phyloP scores from a whole-genome alignment of 1,140 invertebrate species.

The Zaprionus capensis region DNA sequence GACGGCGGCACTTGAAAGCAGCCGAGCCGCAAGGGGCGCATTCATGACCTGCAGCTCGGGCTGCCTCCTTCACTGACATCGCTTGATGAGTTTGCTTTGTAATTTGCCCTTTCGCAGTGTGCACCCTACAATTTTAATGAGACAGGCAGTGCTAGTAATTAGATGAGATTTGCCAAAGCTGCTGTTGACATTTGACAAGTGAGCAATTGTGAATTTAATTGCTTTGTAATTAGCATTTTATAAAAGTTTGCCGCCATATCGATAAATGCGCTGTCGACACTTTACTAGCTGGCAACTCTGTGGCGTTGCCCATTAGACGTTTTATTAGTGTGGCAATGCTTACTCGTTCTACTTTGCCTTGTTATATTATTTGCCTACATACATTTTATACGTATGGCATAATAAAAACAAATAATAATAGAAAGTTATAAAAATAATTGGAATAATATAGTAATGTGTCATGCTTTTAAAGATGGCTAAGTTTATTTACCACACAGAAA shows the following conservation, averaged over 20 bases:
- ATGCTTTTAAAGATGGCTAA: background rate
- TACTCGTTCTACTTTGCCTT: background rate
- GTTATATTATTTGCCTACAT: background rate
- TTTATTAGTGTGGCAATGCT: background rate
- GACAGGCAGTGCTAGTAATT: constrained; percentile 39
- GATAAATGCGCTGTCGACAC: background rate
- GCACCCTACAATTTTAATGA: constrained; percentile 60
- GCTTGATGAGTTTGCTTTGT: constrained; percentile 33
- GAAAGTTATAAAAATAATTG: background rate
- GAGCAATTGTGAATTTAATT: background rate
- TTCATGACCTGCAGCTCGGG: background rate
- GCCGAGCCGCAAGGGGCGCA: background rate
- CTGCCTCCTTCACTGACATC: constrained; percentile 19
- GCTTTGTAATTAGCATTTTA: constrained; percentile 7
- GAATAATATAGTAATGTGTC: background rate
- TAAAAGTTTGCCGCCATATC: background rate
- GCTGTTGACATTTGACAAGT: constrained; percentile 56
- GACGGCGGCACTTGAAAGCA: background rate
- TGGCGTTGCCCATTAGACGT: background rate
- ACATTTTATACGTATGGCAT: background rate
- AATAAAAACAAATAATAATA: background rate
- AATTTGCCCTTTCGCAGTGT: constrained; percentile 18
- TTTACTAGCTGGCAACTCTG: background rate
- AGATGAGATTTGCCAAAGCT: constrained; percentile 56
- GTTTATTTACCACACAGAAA: background rate